Evolutionary conservation across 2,113 vertebrate genomes (phyloP).

Genomic region (Amblyornis subalaris): DNA sequence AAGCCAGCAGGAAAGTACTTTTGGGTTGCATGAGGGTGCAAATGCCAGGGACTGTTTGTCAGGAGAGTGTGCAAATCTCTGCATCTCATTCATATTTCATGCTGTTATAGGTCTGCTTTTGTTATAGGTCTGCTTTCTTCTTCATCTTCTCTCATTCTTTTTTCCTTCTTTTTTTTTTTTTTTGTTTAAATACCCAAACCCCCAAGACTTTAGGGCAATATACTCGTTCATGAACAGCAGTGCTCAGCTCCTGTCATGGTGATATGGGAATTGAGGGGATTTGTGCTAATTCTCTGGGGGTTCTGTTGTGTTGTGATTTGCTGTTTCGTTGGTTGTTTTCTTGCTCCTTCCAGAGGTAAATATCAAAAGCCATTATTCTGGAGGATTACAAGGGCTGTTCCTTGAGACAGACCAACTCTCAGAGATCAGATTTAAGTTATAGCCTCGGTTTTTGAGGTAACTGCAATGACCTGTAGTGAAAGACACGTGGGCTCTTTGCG

Average conservation of each 20-base stretch:
- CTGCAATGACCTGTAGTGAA: not conserved
- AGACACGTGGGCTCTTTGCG: not conserved
- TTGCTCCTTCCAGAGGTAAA: not conserved
- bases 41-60: not conserved
- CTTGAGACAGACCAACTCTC: not conserved
- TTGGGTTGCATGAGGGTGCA: constrained; percentile 34
- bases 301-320: not conserved
- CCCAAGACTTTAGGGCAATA: not conserved
- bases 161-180: no score
- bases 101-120: not conserved
- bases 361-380: not conserved
- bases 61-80: constrained; percentile 31
- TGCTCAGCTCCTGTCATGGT: not conserved
- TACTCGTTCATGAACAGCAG: not conserved
- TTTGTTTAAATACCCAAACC: not conserved
- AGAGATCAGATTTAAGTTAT: not conserved
- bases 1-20: constrained; percentile 20
- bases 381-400: not conserved
- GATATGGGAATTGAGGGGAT: not conserved
- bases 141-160: not conserved
- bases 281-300: not conserved
- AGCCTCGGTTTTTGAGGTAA: not conserved
- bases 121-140: not conserved
- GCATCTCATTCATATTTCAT: constrained; percentile 38
- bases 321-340: not conserved